These are phyloP conservation scores for Drosophila cracens DNA, from an alignment of 2,888 invertebrate species.

Conservation along the genomic window DNA sequence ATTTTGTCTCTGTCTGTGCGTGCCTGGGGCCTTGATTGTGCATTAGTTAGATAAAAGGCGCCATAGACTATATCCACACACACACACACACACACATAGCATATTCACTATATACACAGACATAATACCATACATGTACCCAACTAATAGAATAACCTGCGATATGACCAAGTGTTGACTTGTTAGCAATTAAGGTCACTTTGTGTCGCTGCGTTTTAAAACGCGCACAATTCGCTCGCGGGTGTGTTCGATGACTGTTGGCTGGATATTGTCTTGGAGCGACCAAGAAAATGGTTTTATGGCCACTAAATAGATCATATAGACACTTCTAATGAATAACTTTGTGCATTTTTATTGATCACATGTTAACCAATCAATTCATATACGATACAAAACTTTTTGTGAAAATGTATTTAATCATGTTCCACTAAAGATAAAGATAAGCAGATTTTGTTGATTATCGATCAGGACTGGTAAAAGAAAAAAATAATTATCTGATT, in stretches of 20 bases:
- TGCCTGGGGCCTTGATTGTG: conserved; percentile 75
- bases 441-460: background rate
- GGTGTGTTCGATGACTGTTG: conserved; percentile 20
- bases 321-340: background rate
- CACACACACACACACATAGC: background rate
- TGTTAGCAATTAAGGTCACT: conserved; percentile 76
- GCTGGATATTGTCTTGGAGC: conserved; percentile 29
- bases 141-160: conserved; percentile 62
- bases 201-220: conserved; percentile 35
- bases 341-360: background rate
- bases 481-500: background rate
- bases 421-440: background rate
- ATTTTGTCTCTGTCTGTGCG: conserved; percentile 57
- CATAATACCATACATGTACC: conserved; percentile 4
- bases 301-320: background rate
- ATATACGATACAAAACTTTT: background rate
- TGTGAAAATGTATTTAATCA: background rate
- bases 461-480: background rate
- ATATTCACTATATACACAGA: conserved; percentile 16
- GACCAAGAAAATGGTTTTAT: conserved; percentile 13
- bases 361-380: background rate
- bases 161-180: conserved; percentile 72
- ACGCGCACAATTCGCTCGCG: conserved; percentile 25
- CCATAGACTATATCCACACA: conserved; percentile 24
- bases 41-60: conserved; percentile 74